Evolutionary conservation across 1,140 invertebrate species (phyloP).

Genomic region (Trichonephila clavata): DNA sequence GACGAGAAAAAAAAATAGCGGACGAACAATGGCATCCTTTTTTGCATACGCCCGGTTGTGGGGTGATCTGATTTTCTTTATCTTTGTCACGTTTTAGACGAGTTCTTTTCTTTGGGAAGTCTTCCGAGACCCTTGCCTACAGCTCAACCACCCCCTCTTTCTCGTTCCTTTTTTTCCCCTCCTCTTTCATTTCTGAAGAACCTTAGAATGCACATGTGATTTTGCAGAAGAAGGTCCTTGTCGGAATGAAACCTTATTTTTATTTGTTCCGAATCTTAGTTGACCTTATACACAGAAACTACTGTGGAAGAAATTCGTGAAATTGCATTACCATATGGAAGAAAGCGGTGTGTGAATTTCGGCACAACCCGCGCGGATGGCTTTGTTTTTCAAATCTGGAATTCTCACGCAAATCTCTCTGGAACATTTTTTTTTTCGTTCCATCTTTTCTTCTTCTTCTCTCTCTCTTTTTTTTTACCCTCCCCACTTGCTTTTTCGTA

Average conservation of each 20-base stretch:
- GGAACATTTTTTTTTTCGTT: neutral
- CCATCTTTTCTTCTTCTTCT: neutral
- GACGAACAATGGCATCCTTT: slow-evolving; percentile 41
- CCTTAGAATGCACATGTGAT: neutral
- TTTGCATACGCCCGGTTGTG: slow-evolving; percentile 51
- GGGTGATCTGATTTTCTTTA: slow-evolving; percentile 67
- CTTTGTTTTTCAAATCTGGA: neutral
- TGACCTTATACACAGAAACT: slow-evolving; percentile 2
- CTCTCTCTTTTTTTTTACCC: neutral
- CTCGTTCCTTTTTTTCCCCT: neutral
- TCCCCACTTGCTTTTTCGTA: neutral
- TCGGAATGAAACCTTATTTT: neutral
- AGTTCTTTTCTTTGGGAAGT: neutral
- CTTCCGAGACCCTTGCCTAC: neutral
- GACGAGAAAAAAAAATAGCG: neutral
- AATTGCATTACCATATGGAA: slow-evolving; percentile 41
- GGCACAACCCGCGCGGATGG: neutral
- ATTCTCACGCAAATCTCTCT: neutral
- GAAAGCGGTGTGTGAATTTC: neutral
- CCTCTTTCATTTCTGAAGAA: neutral
- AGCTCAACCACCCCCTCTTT: neutral
- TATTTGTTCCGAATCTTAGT: neutral
- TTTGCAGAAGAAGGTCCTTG: neutral
- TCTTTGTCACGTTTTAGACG: slow-evolving; percentile 48
- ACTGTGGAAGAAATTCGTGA: neutral